Conservation (phyloP, 2,113 vertebrate genomes). For the Hippolais icterina region DNA sequence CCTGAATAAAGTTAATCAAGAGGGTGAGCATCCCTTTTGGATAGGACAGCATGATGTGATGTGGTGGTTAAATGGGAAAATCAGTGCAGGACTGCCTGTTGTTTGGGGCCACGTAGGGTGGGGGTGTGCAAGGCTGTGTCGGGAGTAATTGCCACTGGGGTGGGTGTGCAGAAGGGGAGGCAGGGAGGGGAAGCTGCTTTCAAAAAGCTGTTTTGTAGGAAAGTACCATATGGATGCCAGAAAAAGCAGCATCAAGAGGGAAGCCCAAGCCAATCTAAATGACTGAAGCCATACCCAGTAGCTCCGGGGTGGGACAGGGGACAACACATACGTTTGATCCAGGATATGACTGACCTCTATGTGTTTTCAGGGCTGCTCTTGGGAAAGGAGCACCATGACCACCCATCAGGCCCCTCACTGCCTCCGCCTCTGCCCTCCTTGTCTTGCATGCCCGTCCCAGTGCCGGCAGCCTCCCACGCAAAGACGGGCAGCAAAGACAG, state of each 20-base stretch:
- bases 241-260: neutral
- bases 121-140: rapidly evolving
- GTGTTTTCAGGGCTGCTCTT: conserved; percentile 70
- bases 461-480: conserved; percentile 44
- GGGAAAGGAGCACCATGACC: conserved; percentile 74
- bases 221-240: neutral
- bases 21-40: neutral
- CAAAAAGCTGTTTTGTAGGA: neutral
- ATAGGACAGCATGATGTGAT: neutral
- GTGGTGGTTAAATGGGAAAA: neutral
- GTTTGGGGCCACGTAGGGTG: rapidly evolving
- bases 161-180: neutral
- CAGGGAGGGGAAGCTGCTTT: neutral
- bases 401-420: neutral
- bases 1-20: neutral
- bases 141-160: rapidly evolving
- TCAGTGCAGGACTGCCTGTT: neutral
- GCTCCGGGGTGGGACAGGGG: rapidly evolving
- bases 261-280: neutral
- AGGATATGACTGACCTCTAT: neutral
- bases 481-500: conserved; percentile 85
- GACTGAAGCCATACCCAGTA: neutral
- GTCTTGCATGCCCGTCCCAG: neutral
- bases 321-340: neutral
- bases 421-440: conserved; percentile 45